These are phyloP conservation scores for Todus mexicanus DNA, from an alignment of 2,797 vertebrate species.

Conservation along the genomic window DNA sequence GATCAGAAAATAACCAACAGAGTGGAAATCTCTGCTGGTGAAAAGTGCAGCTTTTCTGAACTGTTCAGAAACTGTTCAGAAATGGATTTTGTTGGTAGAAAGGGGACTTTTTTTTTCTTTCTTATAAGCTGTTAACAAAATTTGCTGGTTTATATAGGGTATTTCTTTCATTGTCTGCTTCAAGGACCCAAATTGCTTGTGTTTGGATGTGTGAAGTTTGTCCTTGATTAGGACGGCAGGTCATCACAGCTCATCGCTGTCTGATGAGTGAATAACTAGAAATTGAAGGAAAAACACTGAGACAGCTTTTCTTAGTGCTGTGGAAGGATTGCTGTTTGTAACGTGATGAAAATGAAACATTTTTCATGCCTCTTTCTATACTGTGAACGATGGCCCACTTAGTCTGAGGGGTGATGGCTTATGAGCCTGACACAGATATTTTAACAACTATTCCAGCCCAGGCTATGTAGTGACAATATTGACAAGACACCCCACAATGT, in stretches of 20 bases:
- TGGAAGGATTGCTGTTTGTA: not conserved
- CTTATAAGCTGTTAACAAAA: not conserved
- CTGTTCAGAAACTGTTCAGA: not conserved
- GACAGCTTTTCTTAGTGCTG: not conserved
- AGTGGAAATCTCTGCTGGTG: not conserved
- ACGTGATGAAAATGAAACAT: not conserved
- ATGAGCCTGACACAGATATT: not conserved
- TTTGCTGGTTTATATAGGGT: not conserved
- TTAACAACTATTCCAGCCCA: not conserved
- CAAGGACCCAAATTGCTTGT: not conserved
- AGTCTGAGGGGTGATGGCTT: accelerated
- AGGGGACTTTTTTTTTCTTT: not conserved
- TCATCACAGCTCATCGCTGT: not conserved
- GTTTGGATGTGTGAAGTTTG: not conserved
- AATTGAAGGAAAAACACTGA: not conserved
- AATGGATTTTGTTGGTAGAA: not conserved
- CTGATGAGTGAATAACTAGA: not conserved
- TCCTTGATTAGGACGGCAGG: not conserved
- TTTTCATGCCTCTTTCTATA: not conserved
- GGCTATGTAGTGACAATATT: not conserved
- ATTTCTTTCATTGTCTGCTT: not conserved
- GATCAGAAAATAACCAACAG: not conserved
- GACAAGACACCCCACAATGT: not conserved
- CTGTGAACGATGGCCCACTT: not conserved
- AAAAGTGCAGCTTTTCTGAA: not conserved